phyloP scores from a whole-genome alignment of 2,888 invertebrate genomes.

The Nysson spinosus region DNA sequence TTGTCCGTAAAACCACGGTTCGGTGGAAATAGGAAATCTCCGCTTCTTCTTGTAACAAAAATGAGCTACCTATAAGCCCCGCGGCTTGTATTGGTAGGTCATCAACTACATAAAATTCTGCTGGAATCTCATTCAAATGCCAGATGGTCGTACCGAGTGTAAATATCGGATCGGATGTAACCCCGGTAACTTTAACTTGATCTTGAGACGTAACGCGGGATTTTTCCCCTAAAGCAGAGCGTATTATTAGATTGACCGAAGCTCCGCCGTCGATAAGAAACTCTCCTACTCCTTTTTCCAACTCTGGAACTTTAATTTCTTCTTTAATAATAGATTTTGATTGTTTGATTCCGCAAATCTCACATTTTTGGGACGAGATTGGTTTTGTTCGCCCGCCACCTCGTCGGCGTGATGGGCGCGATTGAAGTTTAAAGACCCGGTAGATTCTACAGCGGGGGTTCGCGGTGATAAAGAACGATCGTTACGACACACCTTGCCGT shows the following conservation, averaged over 20 bases:
- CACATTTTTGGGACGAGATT: background rate
- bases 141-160: background rate
- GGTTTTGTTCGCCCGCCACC: background rate
- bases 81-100: background rate
- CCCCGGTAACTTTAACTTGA: background rate
- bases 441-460: background rate
- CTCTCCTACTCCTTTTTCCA: constrained; percentile 1
- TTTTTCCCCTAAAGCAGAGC: background rate
- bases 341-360: background rate
- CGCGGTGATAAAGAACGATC: background rate
- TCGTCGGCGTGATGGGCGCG: background rate
- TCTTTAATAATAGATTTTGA: background rate
- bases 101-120: no score
- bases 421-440: background rate
- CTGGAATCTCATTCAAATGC: no score
- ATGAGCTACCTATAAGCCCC: constrained; percentile 10
- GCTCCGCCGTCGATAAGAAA: constrained; percentile 3
- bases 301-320: background rate
- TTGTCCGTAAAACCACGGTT: background rate
- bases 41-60: background rate
- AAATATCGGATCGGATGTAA: background rate
- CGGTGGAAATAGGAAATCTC: constrained; percentile 6
- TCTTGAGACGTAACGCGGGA: background rate
- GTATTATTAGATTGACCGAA: background rate
- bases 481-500: background rate